Evolutionary conservation across 2,888 invertebrate species (phyloP).

Genomic region (Idaea dimidiata): DNA sequence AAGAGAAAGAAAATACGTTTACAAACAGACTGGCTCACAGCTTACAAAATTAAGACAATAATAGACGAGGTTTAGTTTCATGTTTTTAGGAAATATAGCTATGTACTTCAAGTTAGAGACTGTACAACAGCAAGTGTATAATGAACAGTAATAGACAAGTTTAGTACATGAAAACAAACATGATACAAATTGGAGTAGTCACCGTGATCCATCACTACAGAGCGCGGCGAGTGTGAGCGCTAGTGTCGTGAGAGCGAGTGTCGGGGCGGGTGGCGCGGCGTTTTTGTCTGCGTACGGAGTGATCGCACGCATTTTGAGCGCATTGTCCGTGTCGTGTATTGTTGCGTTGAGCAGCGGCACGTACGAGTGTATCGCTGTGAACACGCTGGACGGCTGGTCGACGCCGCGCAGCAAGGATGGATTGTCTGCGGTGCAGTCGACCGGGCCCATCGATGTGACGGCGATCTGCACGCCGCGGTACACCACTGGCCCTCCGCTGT

Average conservation of each 20-base stretch:
- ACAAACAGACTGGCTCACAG: too few species aligned
- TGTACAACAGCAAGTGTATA: too few species aligned
- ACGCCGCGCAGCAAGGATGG: slow-evolving; percentile 23
- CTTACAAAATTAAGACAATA: too few species aligned
- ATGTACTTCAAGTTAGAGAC: too few species aligned
- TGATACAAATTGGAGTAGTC: too few species aligned
- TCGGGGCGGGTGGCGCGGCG: slow-evolving; percentile 10
- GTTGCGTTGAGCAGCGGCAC: slow-evolving; percentile 55
- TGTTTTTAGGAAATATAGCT: too few species aligned
- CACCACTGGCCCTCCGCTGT: slow-evolving; percentile 66
- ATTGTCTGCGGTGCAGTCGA: slow-evolving; percentile 24
- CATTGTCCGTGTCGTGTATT: slow-evolving; percentile 44
- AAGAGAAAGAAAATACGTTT: too few species aligned
- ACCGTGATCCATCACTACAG: too few species aligned
- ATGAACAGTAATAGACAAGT: too few species aligned
- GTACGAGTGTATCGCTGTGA: slow-evolving; percentile 58
- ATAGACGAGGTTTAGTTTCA: too few species aligned
- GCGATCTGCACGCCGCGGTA: slow-evolving; percentile 44
- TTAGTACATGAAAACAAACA: too few species aligned
- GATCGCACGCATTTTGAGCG: slow-evolving; percentile 40
- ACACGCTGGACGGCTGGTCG: slow-evolving; percentile 52
- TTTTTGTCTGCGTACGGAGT: neutral
- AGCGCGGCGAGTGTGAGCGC: neutral
- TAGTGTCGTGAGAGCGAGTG: slow-evolving; percentile 4
- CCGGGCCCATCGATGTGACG: slow-evolving; percentile 22